Evolutionary conservation across 1,140 invertebrate genomes (phyloP).

Genomic region (Globodera rostochiensis): DNA sequence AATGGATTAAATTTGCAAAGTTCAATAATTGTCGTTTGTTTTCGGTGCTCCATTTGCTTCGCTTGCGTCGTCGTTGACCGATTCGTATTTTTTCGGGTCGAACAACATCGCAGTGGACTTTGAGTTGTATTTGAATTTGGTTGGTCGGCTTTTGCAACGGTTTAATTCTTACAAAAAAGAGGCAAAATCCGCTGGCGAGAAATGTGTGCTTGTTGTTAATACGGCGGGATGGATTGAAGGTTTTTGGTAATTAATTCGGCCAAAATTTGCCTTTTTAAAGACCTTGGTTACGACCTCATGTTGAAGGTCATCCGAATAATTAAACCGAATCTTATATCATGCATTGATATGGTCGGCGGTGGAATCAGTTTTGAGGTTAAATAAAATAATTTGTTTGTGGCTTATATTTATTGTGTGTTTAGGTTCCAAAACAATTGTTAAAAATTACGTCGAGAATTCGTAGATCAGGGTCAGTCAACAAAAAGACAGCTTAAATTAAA

Average conservation of each 20-base stretch:
- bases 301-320: constrained; percentile 10
- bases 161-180: constrained; percentile 9
- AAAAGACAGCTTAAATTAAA: not conserved
- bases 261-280: not conserved
- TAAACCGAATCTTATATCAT: constrained; percentile 30
- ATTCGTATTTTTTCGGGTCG: constrained; percentile 39
- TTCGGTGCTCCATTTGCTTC: constrained; percentile 37
- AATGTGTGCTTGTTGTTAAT: constrained; percentile 40
- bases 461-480: not conserved
- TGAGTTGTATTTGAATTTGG: constrained; percentile 37
- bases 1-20: too few species aligned
- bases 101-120: constrained; percentile 28
- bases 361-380: constrained; percentile 19
- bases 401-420: constrained; percentile 19
- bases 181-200: constrained; percentile 12
- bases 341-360: constrained; percentile 13
- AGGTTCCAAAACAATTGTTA: constrained; percentile 22
- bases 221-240: constrained; percentile 45
- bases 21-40: not conserved
- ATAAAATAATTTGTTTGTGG: not conserved
- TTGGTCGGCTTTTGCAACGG: constrained; percentile 10
- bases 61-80: constrained; percentile 18
- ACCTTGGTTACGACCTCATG: constrained; percentile 37
- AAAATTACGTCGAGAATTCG: not conserved
- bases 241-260: constrained; percentile 11